Percentiles rank a stretch among this genome's conserved stretches.
Evolutionary conservation across 2,797 vertebrate genomes (phyloP).

Genomic region (Sphenodon punctatus): DNA sequence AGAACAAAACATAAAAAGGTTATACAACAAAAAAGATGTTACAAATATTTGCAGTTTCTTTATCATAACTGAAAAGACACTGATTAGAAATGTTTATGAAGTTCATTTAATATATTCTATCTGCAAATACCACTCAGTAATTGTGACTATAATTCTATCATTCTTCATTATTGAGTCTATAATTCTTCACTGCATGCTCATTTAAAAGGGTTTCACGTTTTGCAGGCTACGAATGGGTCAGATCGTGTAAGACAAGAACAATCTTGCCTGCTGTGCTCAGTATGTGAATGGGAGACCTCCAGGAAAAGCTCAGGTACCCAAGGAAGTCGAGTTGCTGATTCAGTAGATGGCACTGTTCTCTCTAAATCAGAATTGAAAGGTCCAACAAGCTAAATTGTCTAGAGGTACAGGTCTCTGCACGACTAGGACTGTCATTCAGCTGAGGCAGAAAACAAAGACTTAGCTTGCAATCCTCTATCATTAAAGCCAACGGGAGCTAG

Average conservation of each 20-base stretch:
- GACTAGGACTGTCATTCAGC: not conserved
- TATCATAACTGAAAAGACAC: no score
- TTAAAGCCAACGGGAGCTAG: no score
- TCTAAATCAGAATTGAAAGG: not conserved
- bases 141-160: no score
- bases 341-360: slow-evolving; percentile 64
- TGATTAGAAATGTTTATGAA: no score
- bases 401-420: not conserved
- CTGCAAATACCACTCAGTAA: no score
- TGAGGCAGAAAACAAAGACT: not conserved
- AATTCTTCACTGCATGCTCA: not conserved
- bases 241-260: not conserved
- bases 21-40: no score
- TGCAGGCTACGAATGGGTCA: not conserved
- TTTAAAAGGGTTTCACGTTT: not conserved
- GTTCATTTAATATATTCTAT: no score
- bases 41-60: no score
- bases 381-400: not conserved
- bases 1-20: no score
- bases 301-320: not conserved
- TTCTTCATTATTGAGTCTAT: no score
- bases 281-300: accelerated
- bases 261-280: not conserved
- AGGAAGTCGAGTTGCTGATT: not conserved
- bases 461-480: no score